Evolutionary conservation across 1,140 invertebrate species (phyloP).

Genomic region (Melipona quadrifasciata): DNA sequence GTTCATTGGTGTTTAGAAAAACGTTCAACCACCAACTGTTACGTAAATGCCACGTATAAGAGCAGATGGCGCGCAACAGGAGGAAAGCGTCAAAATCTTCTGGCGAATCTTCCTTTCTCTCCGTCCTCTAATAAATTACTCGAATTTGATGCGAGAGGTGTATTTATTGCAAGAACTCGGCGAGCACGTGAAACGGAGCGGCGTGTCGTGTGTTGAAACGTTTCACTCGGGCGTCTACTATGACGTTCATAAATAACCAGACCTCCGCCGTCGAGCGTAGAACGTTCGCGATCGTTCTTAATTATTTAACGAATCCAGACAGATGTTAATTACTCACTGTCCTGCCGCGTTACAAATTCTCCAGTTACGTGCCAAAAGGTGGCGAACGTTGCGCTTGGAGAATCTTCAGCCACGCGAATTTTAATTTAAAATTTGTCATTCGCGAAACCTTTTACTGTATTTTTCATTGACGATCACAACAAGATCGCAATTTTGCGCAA

Average conservation of each 20-base stretch:
- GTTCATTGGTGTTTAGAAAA: background rate
- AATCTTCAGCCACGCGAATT: background rate
- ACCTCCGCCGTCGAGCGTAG: background rate
- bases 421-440: background rate
- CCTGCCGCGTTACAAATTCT: constrained; percentile 29
- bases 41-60: constrained; percentile 1
- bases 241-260: constrained; percentile 31
- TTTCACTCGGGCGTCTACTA: constrained; percentile 18
- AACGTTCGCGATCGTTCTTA: constrained; percentile 28
- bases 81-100: constrained; percentile 1
- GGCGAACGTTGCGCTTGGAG: background rate
- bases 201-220: constrained; percentile 1
- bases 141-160: background rate
- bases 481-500: background rate
- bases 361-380: background rate
- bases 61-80: background rate
- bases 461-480: too few species aligned
- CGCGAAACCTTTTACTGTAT: background rate
- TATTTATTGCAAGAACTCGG: background rate
- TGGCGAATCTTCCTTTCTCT: constrained; percentile 13
- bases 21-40: background rate
- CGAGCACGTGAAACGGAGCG: background rate
- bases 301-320: constrained; percentile 50
- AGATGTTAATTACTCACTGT: constrained; percentile 49
- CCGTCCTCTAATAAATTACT: constrained; percentile 18